phyloP scores from a whole-genome alignment of 2,113 vertebrate species.

The Corydoras sp. region DNA sequence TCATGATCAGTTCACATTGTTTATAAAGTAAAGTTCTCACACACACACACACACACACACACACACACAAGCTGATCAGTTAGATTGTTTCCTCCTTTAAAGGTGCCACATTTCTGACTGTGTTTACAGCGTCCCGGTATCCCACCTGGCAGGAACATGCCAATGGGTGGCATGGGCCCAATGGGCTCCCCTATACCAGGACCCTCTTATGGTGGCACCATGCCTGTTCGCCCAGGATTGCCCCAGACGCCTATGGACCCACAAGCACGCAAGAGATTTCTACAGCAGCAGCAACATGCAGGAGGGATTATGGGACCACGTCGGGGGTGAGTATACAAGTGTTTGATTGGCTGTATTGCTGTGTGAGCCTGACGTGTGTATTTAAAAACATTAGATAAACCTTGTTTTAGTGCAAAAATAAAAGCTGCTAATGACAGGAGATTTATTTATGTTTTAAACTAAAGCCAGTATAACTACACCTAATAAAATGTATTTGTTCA shows the following conservation, averaged over 20 bases:
- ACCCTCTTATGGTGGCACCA: slow-evolving; percentile 72
- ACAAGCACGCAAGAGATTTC: slow-evolving; percentile 80
- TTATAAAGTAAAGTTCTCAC: too few species aligned
- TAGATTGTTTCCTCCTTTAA: too few species aligned
- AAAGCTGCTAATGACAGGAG: too few species aligned
- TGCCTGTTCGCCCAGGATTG: slow-evolving; percentile 81
- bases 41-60: too few species aligned
- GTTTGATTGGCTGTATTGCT: too few species aligned
- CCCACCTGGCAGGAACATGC: slow-evolving; percentile 73
- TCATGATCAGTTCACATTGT: too few species aligned
- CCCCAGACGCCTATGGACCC: slow-evolving; percentile 81
- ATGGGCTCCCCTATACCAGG: slow-evolving; percentile 78
- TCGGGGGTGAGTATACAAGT: slow-evolving; percentile 74
- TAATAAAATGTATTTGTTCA: too few species aligned
- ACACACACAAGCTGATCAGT: too few species aligned
- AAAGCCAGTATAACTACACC: too few species aligned
- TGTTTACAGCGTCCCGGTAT: slow-evolving; percentile 76
- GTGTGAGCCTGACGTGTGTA: too few species aligned
- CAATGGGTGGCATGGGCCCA: slow-evolving; percentile 73
- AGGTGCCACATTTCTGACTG: background rate
- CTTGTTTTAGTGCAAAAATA: background rate
- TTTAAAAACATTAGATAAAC: background rate
- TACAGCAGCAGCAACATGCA: slow-evolving; percentile 73
- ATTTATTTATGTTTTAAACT: too few species aligned
- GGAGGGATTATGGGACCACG: slow-evolving; percentile 69